phyloP scores from a whole-genome alignment of 2,888 invertebrate species.

The Drosophila quinaria region DNA sequence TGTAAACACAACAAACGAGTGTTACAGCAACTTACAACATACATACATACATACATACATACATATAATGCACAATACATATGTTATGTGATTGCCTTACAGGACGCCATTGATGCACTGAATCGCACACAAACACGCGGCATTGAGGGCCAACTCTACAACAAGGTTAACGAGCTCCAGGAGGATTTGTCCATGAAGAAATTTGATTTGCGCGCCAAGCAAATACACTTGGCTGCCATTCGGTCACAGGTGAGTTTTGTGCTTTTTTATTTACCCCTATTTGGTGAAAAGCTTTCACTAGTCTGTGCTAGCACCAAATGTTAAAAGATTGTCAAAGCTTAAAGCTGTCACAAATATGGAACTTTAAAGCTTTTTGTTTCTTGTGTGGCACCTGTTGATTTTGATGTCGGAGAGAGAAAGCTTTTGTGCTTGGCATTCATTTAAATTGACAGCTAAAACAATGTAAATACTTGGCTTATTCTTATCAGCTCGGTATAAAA shows the following conservation, averaged over 20 bases:
- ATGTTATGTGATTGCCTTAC: conserved; percentile 5
- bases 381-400: conserved; percentile 59
- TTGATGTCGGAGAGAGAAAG: conserved; percentile 19
- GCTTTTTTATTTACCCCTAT: background rate
- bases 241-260: conserved; percentile 93
- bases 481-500: background rate
- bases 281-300: conserved; percentile 41
- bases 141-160: conserved; percentile 93
- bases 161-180: conserved; percentile 97
- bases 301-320: conserved; percentile 11
- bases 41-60: background rate
- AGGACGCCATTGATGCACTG: conserved; percentile 94
- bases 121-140: conserved; percentile 92
- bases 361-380: conserved; percentile 22
- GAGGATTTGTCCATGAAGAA: conserved; percentile 97
- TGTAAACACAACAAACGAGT: background rate
- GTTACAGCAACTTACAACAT: background rate
- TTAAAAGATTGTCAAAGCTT: conserved; percentile 15
- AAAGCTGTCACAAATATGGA: background rate
- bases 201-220: conserved; percentile 96
- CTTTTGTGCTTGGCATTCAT: conserved; percentile 18
- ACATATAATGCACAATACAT: background rate
- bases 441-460: background rate
- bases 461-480: background rate
- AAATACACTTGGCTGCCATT: conserved; percentile 95